Percentiles rank a stretch among this genome's conserved stretches.
These are phyloP conservation scores for Drosophila aff. DNA, from an alignment of 1,140 invertebrate genomes.

Conservation along the genomic window DNA sequence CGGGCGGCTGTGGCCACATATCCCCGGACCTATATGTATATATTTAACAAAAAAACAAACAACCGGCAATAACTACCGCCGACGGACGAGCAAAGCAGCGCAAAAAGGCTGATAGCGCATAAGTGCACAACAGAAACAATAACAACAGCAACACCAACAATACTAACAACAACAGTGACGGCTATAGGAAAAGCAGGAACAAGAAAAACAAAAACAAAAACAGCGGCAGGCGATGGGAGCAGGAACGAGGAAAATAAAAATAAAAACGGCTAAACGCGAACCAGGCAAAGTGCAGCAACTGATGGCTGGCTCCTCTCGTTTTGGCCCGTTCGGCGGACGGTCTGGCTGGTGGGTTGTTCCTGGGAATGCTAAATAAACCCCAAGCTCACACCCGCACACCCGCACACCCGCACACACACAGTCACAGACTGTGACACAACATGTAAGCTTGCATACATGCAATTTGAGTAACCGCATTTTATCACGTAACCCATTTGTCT, in stretches of 20 bases:
- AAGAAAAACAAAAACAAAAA: slow-evolving; percentile 21
- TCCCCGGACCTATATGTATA: slow-evolving; percentile 17
- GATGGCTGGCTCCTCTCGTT: slow-evolving; percentile 61
- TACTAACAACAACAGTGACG: slow-evolving; percentile 11
- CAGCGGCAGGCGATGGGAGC: slow-evolving; percentile 20
- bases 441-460: slow-evolving; percentile 81
- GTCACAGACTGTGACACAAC: slow-evolving; percentile 55
- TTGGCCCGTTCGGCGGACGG: slow-evolving; percentile 29
- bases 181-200: slow-evolving; percentile 6
- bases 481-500: slow-evolving; percentile 85
- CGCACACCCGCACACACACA: slow-evolving; percentile 13
- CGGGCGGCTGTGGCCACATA: slow-evolving; percentile 57
- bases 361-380: slow-evolving; percentile 78
- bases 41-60: slow-evolving; percentile 51
- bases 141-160: slow-evolving; percentile 6
- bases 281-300: slow-evolving; percentile 62
- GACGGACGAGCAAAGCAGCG: slow-evolving; percentile 42
- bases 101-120: slow-evolving; percentile 80
- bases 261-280: slow-evolving; percentile 62
- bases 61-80: slow-evolving; percentile 63
- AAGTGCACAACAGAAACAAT: slow-evolving; percentile 67
- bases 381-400: slow-evolving; percentile 40
- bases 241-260: slow-evolving; percentile 43
- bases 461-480: slow-evolving; percentile 85
- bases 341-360: slow-evolving; percentile 34